These are phyloP conservation scores for Rhinichthys klamathensis DNA, from an alignment of 2,113 vertebrate species.

Conservation along the genomic window DNA sequence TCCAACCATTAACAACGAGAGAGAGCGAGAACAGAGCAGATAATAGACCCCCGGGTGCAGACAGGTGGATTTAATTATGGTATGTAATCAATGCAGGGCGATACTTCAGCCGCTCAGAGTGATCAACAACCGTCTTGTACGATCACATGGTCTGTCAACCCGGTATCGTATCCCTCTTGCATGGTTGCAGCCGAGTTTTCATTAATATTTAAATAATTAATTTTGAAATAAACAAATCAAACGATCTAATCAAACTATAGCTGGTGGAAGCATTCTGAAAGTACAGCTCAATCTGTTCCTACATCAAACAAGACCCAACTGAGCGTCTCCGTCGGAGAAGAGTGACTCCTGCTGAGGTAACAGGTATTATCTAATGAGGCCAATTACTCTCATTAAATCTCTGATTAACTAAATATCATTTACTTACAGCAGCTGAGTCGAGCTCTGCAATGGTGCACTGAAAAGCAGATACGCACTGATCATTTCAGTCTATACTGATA, in stretches of 20 bases:
- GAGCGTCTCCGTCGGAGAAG: not conserved
- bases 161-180: not conserved
- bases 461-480: not conserved
- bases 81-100: not conserved
- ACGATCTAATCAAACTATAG: not conserved
- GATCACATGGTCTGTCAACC: not conserved
- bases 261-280: not conserved
- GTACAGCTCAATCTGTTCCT: conserved; percentile 4
- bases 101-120: conserved; percentile 17
- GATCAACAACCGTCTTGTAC: not conserved
- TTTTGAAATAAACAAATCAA: conserved; percentile 1
- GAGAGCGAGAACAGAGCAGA: conserved; percentile 1
- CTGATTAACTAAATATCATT: conserved; percentile 32
- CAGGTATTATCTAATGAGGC: conserved; percentile 46
- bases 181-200: not conserved
- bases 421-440: conserved; percentile 11
- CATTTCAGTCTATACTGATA: not conserved
- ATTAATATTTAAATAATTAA: conserved; percentile 4
- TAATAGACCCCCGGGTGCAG: conserved; percentile 18
- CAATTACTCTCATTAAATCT: conserved; percentile 29
- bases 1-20: conserved; percentile 16
- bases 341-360: conserved; percentile 34
- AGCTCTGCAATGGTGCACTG: not conserved
- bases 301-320: not conserved
- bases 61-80: conserved; percentile 28